These are phyloP conservation scores for Rhinichthys osculus DNA, from an alignment of 2,797 vertebrate species.

Conservation along the genomic window DNA sequence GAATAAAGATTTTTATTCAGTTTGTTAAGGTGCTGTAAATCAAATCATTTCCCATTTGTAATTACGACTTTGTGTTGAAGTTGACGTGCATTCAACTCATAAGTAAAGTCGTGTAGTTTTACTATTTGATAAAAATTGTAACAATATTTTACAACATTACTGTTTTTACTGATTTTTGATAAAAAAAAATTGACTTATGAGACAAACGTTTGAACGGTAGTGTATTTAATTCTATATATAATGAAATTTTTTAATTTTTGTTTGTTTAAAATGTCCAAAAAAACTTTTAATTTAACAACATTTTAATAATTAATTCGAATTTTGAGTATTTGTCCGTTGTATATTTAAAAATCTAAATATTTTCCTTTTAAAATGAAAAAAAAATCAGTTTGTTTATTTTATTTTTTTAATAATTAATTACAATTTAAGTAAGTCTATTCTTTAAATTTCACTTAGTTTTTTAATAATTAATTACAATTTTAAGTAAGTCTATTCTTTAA, in stretches of 20 bases:
- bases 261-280: background rate
- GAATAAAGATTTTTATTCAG: background rate
- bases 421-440: background rate
- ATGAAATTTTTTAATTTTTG: fast-evolving
- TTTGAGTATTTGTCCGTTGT: background rate
- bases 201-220: background rate
- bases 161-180: too few species aligned
- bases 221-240: background rate
- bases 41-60: too few species aligned
- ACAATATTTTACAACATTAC: background rate
- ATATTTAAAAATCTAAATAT: background rate
- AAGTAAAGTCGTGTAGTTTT: background rate
- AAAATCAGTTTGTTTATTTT: background rate
- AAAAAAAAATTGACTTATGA: too few species aligned
- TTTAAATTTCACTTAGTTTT: too few species aligned
- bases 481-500: too few species aligned
- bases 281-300: background rate
- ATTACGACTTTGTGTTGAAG: background rate
- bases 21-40: background rate
- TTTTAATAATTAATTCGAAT: too few species aligned
- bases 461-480: too few species aligned
- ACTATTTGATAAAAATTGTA: background rate
- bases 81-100: background rate
- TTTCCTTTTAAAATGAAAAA: too few species aligned
- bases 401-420: background rate